Percentiles rank a stretch among this genome's conserved stretches.
Evolutionary conservation across 2,888 invertebrate genomes (phyloP).

Genomic region (Drosophila borealis): DNA sequence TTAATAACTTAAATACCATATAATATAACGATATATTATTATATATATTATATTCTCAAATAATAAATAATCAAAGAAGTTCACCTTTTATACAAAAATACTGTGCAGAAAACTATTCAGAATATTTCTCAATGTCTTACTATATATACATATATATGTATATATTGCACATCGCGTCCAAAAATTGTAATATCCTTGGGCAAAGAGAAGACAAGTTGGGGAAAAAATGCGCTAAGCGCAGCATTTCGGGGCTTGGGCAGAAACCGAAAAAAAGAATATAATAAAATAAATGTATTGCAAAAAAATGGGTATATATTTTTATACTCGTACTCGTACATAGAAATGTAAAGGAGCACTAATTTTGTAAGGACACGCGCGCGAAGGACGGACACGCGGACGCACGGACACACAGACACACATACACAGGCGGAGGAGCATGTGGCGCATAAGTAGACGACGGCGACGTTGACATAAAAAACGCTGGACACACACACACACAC

Average conservation of each 20-base stretch:
- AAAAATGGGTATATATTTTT: conserved; percentile 62
- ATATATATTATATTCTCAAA: too few species aligned
- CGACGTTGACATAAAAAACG: conserved; percentile 58
- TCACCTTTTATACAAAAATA: too few species aligned
- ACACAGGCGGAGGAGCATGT: conserved; percentile 50
- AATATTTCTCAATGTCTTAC: too few species aligned
- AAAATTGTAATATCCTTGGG: background rate
- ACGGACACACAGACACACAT: conserved; percentile 7
- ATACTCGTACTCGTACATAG: conserved; percentile 53
- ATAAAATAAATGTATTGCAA: conserved; percentile 60
- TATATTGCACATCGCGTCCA: background rate
- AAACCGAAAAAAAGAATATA: conserved; percentile 17
- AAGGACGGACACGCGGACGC: conserved; percentile 41
- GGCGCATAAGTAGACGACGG: conserved; percentile 70
- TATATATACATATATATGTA: too few species aligned
- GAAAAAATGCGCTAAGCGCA: conserved; percentile 32
- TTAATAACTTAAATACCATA: too few species aligned
- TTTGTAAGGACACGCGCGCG: conserved; percentile 71
- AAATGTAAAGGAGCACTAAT: conserved; percentile 74
- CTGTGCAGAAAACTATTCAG: too few species aligned
- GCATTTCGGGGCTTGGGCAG: conserved; percentile 29
- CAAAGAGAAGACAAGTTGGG: conserved; percentile 16
- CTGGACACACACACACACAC: conserved; percentile 25
- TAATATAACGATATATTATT: too few species aligned
- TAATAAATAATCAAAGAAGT: too few species aligned